A percentile compares a stretch with the other conserved stretches of the same genome.
phyloP scores from a whole-genome alignment of 2,888 invertebrate species.

The Microplitis deprimator region DNA sequence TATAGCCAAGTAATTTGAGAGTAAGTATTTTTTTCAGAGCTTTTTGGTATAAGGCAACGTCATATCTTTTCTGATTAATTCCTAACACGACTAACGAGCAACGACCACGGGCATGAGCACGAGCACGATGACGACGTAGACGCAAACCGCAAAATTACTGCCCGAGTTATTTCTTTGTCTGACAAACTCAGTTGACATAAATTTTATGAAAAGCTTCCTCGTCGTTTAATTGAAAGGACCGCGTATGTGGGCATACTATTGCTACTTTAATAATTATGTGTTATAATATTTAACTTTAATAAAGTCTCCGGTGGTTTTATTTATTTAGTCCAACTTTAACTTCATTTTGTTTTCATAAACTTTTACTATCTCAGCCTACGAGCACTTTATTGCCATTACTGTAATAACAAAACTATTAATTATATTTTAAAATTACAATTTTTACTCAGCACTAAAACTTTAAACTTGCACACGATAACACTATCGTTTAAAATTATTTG shows the following conservation, averaged over 20 bases:
- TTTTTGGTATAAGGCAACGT: not conserved
- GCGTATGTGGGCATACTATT: constrained; percentile 26
- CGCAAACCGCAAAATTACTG: not conserved
- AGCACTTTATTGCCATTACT: not conserved
- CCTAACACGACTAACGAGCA: not conserved
- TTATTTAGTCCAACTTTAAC: not conserved
- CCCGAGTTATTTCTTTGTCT: constrained; percentile 18
- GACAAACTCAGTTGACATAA: constrained; percentile 11
- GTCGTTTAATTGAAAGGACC: constrained; percentile 24
- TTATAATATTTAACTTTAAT: constrained; percentile 2
- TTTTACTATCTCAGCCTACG: not conserved
- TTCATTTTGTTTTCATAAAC: not conserved
- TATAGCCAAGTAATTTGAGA: not conserved
- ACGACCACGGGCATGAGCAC: not conserved
- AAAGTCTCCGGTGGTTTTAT: not conserved
- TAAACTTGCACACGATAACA: too few species aligned
- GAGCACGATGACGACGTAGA: not conserved
- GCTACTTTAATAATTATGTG: constrained; percentile 20
- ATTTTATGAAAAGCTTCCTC: constrained; percentile 28
- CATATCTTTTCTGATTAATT: not conserved
- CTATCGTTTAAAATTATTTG: too few species aligned
- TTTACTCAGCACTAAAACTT: too few species aligned
- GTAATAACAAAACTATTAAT: not conserved
- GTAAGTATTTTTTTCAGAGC: not conserved
- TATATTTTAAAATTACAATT: not conserved